A percentile compares a stretch with the other conserved stretches of the same genome.
Conservation (phyloP, 2,113 vertebrate genomes). For the Hippocampus mohnikei region DNA sequence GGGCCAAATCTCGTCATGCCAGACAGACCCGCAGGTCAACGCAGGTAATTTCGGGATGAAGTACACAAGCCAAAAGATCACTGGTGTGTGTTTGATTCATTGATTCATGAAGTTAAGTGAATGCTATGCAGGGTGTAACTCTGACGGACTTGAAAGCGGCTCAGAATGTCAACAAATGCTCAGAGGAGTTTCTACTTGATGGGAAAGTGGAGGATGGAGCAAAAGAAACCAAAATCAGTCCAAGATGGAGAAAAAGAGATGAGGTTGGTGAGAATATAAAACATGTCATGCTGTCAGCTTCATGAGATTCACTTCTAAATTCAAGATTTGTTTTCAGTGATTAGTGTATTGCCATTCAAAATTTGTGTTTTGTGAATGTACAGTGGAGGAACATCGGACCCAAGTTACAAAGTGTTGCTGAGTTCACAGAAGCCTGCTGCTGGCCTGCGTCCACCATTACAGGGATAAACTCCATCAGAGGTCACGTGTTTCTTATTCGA, state of each 20-base stretch:
- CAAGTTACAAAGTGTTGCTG: constrained; percentile 60
- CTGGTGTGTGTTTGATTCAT: neutral
- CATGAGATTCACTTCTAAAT: neutral
- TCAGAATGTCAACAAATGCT: constrained; percentile 76
- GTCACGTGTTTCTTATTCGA: constrained; percentile 12
- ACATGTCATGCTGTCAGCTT: neutral
- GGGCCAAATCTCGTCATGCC: constrained; percentile 88
- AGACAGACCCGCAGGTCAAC: constrained; percentile 91
- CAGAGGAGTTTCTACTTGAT: constrained; percentile 43
- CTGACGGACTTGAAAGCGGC: constrained; percentile 89
- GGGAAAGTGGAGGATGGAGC: constrained; percentile 28
- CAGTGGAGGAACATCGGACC: constrained; percentile 57
- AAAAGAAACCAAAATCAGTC: constrained; percentile 28
- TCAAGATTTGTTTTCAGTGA: neutral
- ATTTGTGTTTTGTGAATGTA: neutral
- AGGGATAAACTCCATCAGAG: constrained; percentile 59
- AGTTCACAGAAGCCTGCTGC: constrained; percentile 43
- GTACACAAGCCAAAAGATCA: neutral
- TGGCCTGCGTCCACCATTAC: constrained; percentile 48
- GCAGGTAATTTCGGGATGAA: constrained; percentile 69
- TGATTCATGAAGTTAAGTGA: neutral
- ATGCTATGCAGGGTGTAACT: constrained; percentile 80
- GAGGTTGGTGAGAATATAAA: constrained; percentile 62
- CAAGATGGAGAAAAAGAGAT: constrained; percentile 59
- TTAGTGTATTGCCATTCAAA: neutral